A percentile compares a stretch with the other conserved stretches of the same genome.
phyloP scores from a whole-genome alignment of 2,797 vertebrate genomes.

The Brachyalestes nurse region DNA sequence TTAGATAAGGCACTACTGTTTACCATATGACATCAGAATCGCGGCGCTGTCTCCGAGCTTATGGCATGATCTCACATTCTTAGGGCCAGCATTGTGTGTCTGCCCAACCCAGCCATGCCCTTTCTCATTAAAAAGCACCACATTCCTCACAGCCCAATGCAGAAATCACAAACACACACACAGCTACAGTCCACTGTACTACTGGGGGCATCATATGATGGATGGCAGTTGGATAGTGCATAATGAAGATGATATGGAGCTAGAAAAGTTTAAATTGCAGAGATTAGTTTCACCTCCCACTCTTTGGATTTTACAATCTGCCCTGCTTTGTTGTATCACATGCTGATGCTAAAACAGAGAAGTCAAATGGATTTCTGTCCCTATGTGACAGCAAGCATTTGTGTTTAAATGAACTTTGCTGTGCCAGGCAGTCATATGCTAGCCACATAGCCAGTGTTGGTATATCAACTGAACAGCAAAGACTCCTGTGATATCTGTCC shows the following conservation, averaged over 20 bases:
- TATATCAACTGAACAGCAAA: too few relatives aligned
- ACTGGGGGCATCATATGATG: background rate
- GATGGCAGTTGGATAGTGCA: background rate
- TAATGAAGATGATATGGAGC: background rate
- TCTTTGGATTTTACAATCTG: background rate
- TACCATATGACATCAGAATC: conserved; percentile 46
- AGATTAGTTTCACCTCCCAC: background rate
- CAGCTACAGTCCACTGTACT: background rate
- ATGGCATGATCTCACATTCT: conserved; percentile 51
- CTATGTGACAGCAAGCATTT: too few relatives aligned
- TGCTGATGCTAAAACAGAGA: background rate
- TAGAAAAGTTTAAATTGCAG: conserved; percentile 3
- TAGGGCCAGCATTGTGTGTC: conserved; percentile 51
- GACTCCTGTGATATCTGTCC: too few relatives aligned
- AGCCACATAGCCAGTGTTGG: too few relatives aligned
- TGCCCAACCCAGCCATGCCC: conserved; percentile 24
- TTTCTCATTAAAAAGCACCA: conserved; percentile 38
- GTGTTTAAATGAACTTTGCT: too few relatives aligned
- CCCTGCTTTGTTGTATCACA: background rate
- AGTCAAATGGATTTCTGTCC: too few relatives aligned
- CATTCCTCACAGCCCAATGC: conserved; percentile 20
- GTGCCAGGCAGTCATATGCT: too few relatives aligned
- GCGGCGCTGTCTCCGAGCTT: conserved; percentile 47
- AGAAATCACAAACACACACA: conserved; percentile 30
- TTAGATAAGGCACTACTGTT: conserved; percentile 23